Evolutionary conservation across 1,140 invertebrate species (phyloP).

Genomic region (Drosophila ananassae): DNA sequence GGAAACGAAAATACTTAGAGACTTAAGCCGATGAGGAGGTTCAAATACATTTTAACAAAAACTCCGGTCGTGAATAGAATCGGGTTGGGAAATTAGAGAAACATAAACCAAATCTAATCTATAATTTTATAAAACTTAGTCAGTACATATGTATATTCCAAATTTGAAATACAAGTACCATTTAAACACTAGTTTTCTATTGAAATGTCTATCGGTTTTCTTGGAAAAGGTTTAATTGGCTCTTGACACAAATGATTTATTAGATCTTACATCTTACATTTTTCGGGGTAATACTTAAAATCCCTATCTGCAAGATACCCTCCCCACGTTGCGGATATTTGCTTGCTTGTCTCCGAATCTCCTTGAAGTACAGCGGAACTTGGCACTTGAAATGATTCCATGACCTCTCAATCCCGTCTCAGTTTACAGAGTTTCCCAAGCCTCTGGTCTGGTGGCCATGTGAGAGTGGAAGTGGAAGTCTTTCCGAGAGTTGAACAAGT

Average conservation of each 20-base stretch:
- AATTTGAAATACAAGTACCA: background rate
- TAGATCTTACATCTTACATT: background rate
- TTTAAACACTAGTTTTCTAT: background rate
- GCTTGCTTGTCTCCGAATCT: conserved; percentile 12
- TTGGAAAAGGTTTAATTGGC: background rate
- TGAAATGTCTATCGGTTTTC: background rate
- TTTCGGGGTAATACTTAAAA: background rate
- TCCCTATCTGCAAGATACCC: background rate
- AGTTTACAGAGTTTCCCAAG: conserved; percentile 53
- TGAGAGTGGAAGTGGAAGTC: conserved; percentile 38
- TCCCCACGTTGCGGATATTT: background rate
- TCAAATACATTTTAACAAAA: background rate
- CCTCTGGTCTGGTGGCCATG: conserved; percentile 39
- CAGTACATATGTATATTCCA: background rate
- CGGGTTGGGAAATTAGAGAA: background rate
- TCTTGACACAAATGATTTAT: conserved; percentile 2
- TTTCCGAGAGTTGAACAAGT: conserved; percentile 41
- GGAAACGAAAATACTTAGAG: background rate
- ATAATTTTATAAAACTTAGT: background rate
- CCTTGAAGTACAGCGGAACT: conserved; percentile 64
- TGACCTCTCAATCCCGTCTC: conserved; percentile 50
- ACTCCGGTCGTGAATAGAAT: background rate
- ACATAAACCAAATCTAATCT: background rate
- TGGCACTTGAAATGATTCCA: conserved; percentile 53
- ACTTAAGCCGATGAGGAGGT: background rate